phyloP scores from a whole-genome alignment of 2,888 invertebrate genomes.

The Bugula neritina region DNA sequence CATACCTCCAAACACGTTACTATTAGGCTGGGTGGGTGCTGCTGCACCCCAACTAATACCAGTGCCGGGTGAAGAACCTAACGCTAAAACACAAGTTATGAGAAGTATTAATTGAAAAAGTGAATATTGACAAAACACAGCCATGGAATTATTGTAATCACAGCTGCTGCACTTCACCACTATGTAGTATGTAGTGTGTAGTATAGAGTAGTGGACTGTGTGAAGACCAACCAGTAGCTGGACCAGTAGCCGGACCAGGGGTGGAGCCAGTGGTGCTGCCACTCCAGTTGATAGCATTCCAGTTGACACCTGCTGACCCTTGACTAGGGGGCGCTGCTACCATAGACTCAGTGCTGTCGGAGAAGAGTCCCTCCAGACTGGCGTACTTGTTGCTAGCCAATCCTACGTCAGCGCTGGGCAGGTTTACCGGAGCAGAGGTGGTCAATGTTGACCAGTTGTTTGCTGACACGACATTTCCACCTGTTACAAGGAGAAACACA shows the following conservation, averaged over 20 bases:
- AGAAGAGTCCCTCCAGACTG: conserved; percentile 11
- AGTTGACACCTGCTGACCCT: conserved; percentile 32
- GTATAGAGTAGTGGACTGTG: too few species aligned
- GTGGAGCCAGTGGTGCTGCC: not conserved
- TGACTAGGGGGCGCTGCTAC: conserved; percentile 34
- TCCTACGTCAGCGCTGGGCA: not conserved
- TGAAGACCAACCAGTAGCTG: not conserved
- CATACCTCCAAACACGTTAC: not conserved
- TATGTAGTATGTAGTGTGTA: too few species aligned
- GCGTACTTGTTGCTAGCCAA: conserved; percentile 8
- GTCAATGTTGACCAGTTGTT: conserved; percentile 15
- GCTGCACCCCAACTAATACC: conserved; percentile 20
- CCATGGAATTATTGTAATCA: too few species aligned
- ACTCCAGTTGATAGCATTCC: conserved; percentile 21
- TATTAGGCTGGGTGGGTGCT: not conserved
- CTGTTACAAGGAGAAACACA: too few species aligned
- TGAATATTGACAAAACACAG: too few species aligned
- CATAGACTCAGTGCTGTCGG: not conserved
- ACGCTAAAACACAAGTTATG: too few species aligned
- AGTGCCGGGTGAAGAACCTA: not conserved
- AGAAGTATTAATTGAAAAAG: too few species aligned
- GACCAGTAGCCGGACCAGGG: not conserved
- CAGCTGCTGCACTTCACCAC: too few species aligned
- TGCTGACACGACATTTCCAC: too few species aligned
- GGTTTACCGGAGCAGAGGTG: not conserved